Evolutionary conservation across 2,888 invertebrate species (phyloP).

Genomic region (Drosophila villosipedis): DNA sequence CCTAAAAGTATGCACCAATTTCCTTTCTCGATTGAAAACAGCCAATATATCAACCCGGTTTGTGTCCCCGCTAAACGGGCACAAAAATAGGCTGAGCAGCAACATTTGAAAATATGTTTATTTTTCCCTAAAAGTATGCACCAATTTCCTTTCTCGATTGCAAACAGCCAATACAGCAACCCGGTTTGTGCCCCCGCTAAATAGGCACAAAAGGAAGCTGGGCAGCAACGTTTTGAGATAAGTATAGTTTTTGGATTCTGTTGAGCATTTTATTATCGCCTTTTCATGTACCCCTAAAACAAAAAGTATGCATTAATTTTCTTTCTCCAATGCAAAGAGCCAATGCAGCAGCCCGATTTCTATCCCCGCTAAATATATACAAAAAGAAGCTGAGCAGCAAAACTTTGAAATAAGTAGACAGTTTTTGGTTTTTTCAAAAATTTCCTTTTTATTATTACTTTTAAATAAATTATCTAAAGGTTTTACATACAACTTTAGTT

Average conservation of each 20-base stretch:
- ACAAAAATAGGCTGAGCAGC: no score
- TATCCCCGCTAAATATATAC: neutral
- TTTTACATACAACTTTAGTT: conserved; percentile 67
- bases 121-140: neutral
- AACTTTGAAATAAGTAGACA: accelerated
- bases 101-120: no score
- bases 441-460: conserved; percentile 66
- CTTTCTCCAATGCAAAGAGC: neutral
- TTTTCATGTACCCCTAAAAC: neutral
- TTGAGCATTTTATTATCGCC: neutral
- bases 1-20: neutral
- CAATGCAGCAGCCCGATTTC: neutral
- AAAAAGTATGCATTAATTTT: neutral
- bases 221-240: no score
- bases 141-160: neutral
- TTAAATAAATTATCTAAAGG: conserved; percentile 78
- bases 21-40: neutral
- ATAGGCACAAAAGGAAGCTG: no score
- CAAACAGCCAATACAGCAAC: neutral
- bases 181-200: neutral
- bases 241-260: no score
- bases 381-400: neutral
- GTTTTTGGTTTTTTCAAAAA: conserved; percentile 36
- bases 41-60: neutral
- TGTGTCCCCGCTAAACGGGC: no score